Percentiles rank a stretch among this genome's conserved stretches.
Evolutionary conservation across 2,888 invertebrate genomes (phyloP).

Genomic region (Protula sp.): DNA sequence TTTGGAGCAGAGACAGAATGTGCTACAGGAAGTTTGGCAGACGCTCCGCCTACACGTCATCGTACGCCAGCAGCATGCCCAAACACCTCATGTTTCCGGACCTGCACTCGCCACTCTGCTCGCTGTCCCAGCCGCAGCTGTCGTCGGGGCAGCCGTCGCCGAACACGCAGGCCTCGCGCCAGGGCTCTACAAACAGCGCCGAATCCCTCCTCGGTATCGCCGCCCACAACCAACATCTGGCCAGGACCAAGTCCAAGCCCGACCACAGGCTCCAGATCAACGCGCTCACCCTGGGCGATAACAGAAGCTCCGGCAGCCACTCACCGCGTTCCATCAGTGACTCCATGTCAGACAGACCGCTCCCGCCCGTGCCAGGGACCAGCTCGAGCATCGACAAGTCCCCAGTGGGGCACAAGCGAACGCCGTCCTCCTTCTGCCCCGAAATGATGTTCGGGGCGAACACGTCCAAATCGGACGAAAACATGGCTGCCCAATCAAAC

Average conservation of each 20-base stretch:
- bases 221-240: neutral
- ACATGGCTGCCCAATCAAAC: neutral
- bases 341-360: neutral
- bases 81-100: neutral
- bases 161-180: neutral
- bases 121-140: neutral
- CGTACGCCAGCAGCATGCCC: neutral
- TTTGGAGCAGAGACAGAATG: neutral
- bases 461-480: neutral
- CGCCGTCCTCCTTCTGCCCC: neutral
- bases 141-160: neutral
- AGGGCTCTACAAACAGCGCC: neutral
- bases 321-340: neutral
- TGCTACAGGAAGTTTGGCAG: neutral
- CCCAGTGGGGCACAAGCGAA: neutral
- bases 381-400: no score
- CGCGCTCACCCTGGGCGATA: neutral
- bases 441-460: neutral
- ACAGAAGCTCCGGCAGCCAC: no score
- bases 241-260: no score
- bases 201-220: neutral
- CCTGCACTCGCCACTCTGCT: neutral
- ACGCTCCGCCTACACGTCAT: neutral
- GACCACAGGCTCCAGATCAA: neutral
- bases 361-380: neutral